Conservation (phyloP, 2,113 vertebrate species). For the Megaceryle maxima region DNA sequence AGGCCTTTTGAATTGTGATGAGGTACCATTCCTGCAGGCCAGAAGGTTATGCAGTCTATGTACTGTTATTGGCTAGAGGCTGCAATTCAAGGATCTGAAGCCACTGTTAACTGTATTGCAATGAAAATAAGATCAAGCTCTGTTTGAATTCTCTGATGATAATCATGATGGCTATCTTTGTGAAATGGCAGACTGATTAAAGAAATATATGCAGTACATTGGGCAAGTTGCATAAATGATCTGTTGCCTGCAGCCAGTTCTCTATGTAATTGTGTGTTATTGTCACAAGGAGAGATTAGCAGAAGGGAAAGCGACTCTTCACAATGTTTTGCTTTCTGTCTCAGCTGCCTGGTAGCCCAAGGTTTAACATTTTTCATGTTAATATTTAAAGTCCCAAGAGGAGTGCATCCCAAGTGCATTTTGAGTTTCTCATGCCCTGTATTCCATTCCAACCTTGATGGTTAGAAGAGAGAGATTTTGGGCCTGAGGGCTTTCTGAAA, state of each 20-base stretch:
- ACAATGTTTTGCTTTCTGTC: background rate
- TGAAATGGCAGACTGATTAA: background rate
- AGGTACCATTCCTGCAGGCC: background rate
- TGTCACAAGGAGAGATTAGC: background rate
- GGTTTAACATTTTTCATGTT: background rate
- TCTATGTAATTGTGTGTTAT: background rate
- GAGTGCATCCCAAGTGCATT: background rate
- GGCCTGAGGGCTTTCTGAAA: conserved; percentile 35
- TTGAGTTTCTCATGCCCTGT: background rate
- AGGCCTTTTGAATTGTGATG: background rate
- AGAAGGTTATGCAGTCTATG: background rate
- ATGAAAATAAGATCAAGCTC: background rate
- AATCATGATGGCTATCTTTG: background rate
- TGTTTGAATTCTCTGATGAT: background rate
- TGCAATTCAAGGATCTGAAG: background rate
- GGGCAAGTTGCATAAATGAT: background rate
- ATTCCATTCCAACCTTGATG: background rate
- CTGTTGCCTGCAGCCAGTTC: background rate
- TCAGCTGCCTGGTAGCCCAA: background rate
- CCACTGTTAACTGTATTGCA: background rate
- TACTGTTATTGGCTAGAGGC: background rate
- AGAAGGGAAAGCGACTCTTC: background rate
- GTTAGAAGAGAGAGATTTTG: background rate
- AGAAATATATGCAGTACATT: background rate
- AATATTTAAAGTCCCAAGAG: conserved; percentile 8